phyloP scores from a whole-genome alignment of 2,113 vertebrate species.

The Microcebus griseorufus region DNA sequence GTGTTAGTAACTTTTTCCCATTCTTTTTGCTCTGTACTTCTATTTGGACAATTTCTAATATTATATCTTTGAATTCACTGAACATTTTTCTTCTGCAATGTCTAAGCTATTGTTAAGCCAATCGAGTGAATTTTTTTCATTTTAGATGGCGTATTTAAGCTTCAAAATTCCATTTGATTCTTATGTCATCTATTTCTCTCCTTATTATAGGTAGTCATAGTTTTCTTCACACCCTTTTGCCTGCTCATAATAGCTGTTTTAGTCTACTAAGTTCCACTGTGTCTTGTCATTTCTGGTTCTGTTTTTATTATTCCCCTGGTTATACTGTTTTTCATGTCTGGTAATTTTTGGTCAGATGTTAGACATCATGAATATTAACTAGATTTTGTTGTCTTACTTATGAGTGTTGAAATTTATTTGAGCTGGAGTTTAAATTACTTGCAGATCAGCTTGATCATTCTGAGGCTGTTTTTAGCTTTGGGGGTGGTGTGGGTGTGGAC shows the following conservation, averaged over 20 bases:
- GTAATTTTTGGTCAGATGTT: neutral
- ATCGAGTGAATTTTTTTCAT: neutral
- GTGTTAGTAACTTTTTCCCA: neutral
- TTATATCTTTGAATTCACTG: neutral
- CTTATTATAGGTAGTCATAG: neutral
- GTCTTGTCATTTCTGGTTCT: slow-evolving; percentile 4
- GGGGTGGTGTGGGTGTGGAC: neutral
- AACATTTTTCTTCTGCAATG: neutral
- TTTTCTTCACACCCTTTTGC: slow-evolving; percentile 30
- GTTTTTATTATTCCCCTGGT: neutral
- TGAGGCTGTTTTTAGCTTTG: neutral
- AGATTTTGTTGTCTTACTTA: neutral
- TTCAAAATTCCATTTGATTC: neutral
- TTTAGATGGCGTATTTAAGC: neutral
- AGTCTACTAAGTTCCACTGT: neutral
- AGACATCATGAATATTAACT: neutral
- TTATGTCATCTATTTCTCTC: neutral
- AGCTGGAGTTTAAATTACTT: neutral
- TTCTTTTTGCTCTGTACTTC: neutral
- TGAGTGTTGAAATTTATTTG: slow-evolving; percentile 15
- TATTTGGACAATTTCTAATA: neutral
- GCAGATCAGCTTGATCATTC: neutral
- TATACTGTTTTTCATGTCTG: neutral
- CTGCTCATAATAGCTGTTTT: neutral
- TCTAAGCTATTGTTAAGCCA: neutral